Conservation (phyloP, 2,797 vertebrate species). For the Gouania willdenowi region DNA sequence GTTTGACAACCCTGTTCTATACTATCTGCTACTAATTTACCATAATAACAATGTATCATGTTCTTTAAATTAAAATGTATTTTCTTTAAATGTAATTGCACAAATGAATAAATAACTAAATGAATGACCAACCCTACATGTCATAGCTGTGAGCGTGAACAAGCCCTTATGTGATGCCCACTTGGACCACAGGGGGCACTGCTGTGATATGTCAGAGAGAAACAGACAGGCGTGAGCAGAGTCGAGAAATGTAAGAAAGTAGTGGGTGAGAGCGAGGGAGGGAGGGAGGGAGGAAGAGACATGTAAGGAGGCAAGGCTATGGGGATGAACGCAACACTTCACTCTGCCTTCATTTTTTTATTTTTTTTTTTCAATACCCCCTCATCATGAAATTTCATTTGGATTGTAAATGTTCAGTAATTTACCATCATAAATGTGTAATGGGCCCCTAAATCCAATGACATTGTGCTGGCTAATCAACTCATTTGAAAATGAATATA, state of each 20-base stretch:
- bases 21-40: too few species aligned
- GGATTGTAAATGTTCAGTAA: slow-evolving; percentile 87
- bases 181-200: slow-evolving; percentile 79
- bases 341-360: slow-evolving; percentile 67
- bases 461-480: slow-evolving; percentile 85
- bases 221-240: slow-evolving; percentile 14
- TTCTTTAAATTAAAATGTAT: too few species aligned
- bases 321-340: slow-evolving; percentile 67
- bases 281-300: slow-evolving; percentile 43
- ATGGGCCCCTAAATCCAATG: slow-evolving; percentile 83
- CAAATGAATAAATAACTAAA: too few species aligned
- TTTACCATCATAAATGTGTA: slow-evolving; percentile 87
- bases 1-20: too few species aligned
- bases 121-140: slow-evolving; percentile 19
- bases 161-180: slow-evolving; percentile 39
- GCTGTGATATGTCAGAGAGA: slow-evolving; percentile 70
- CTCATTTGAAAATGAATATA: slow-evolving; percentile 85
- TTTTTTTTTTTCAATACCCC: slow-evolving; percentile 81
- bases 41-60: too few species aligned
- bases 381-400: slow-evolving; percentile 85
- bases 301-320: slow-evolving; percentile 70
- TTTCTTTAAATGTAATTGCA: too few species aligned
- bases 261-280: slow-evolving; percentile 20
- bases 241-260: not conserved
- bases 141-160: slow-evolving; percentile 4